phyloP scores from a whole-genome alignment of 2,113 vertebrate species.

The Strix uralensis region DNA sequence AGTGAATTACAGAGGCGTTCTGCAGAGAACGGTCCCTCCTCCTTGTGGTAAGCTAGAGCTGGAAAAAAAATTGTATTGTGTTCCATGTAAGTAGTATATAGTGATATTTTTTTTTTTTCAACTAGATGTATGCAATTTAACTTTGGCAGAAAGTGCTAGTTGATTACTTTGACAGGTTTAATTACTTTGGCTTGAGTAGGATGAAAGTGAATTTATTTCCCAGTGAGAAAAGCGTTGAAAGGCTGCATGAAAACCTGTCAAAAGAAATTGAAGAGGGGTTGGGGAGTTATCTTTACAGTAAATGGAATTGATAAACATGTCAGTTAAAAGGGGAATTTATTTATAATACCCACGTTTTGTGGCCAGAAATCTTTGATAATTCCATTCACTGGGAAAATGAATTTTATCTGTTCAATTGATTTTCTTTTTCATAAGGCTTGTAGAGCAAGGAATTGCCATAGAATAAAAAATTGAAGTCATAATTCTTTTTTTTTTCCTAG shows the following conservation, averaged over 20 bases:
- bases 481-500: slow-evolving; percentile 68
- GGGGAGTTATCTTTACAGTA: slow-evolving; percentile 55
- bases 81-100: background rate
- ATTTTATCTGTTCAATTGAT: background rate
- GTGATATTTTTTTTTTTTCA: background rate
- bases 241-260: slow-evolving; percentile 61
- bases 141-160: slow-evolving; percentile 45
- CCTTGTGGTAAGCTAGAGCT: background rate
- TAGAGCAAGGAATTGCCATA: slow-evolving; percentile 16
- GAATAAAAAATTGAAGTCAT: slow-evolving; percentile 43
- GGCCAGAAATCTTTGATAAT: slow-evolving; percentile 13
- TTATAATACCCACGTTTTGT: slow-evolving; percentile 22
- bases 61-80: background rate
- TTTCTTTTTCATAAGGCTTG: slow-evolving; percentile 8
- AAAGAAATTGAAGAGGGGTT: slow-evolving; percentile 32
- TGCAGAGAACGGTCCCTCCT: background rate
- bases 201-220: slow-evolving; percentile 64
- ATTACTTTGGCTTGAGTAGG: slow-evolving; percentile 58
- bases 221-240: slow-evolving; percentile 51
- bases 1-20: background rate
- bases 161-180: slow-evolving; percentile 63
- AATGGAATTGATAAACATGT: slow-evolving; percentile 58
- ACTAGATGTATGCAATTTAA: slow-evolving; percentile 4
- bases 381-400: background rate
- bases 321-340: slow-evolving; percentile 37